Base-by-base conservation (phyloP, 2,888 invertebrate species). In the Chrysolina haemoptera region DNA sequence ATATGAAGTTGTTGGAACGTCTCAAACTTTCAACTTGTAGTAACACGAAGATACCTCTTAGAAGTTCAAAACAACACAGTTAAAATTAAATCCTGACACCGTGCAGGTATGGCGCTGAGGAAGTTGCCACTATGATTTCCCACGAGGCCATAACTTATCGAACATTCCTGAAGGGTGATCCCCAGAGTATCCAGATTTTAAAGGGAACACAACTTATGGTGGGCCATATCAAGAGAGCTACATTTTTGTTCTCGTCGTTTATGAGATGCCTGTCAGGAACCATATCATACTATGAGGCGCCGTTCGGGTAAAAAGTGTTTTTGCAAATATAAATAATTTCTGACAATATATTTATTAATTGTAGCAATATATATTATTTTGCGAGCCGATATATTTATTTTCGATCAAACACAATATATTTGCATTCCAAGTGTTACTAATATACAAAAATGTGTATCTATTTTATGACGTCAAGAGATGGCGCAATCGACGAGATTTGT, bases 111-210 rank as follows among this genome's bases (percentile, higher is more conserved):
- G 64, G 68, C 70, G 67, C 62, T 63, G 46, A 66, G 55, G 69
- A 73, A 64, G 59, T 73, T 66, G 62, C 70, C 63, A 75, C 76
- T 73, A 76, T 85, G 84, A 85, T 85, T 85, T 85, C 84, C 84
- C 84, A 66, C 53, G 79, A 75, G 84, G 79, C 81, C 76, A 81
- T 83, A 81, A 80, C 81, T 82, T 83, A 81, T 80, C 78, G 82
- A 79, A 79, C 76, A 75, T 78, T 79, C 78, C 79, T 81, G 80
- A 81, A 80, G 78, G 76, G 76, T 75, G 76, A 74, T 79, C 78
- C 77, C 80, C 68, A 48, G 74, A 78, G 80, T 74, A 76, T 74
- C 75, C 76, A 76, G 76, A 80, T 81, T 80, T 78, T 71, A 79
- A 75, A 76, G 76, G 75, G 35, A 74, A 35, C 70, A 75, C 69